Conservation (phyloP, 2,888 invertebrate genomes). For the Encarsia formosa region DNA sequence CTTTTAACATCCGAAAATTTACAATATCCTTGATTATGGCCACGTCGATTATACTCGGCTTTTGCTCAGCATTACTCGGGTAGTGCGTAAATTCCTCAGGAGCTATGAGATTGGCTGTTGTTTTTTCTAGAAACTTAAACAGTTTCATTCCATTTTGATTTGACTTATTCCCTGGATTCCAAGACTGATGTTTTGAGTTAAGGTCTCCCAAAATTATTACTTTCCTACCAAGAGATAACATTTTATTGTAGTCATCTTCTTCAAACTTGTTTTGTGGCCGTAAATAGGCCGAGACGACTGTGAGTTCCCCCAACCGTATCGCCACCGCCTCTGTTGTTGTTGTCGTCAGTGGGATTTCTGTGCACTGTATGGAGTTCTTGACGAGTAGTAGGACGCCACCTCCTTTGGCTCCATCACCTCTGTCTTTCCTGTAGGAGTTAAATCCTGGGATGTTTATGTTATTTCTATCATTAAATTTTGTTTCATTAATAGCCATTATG, state of each 20-base stretch:
- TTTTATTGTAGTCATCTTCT: slow-evolving; percentile 13
- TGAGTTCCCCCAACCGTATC: slow-evolving; percentile 4
- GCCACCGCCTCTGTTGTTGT: not conserved
- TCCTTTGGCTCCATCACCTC: not conserved
- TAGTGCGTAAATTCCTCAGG: slow-evolving; percentile 15
- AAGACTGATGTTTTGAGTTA: slow-evolving; percentile 25
- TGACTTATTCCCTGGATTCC: slow-evolving; percentile 14
- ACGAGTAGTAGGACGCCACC: slow-evolving; percentile 5
- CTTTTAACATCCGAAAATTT: slow-evolving; percentile 3
- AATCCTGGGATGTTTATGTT: slow-evolving; percentile 14
- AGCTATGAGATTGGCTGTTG: slow-evolving; percentile 6
- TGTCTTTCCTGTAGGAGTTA: slow-evolving; percentile 16
- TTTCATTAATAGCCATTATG: slow-evolving; percentile 24
- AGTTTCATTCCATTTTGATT: slow-evolving; percentile 23
- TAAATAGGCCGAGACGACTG: slow-evolving; percentile 6
- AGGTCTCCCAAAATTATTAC: slow-evolving; percentile 25
- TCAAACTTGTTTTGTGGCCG: slow-evolving; percentile 7
- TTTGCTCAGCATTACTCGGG: slow-evolving; percentile 3
- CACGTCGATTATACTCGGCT: slow-evolving; percentile 20
- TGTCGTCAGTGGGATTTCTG: not conserved
- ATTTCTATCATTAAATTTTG: slow-evolving; percentile 8
- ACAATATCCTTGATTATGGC: slow-evolving; percentile 22
- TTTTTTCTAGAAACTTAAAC: slow-evolving; percentile 8
- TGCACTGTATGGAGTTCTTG: not conserved
- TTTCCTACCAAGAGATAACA: slow-evolving; percentile 14